Evolutionary conservation across 1,140 invertebrate species (phyloP).

Genomic region (Chionoecetes opilio): DNA sequence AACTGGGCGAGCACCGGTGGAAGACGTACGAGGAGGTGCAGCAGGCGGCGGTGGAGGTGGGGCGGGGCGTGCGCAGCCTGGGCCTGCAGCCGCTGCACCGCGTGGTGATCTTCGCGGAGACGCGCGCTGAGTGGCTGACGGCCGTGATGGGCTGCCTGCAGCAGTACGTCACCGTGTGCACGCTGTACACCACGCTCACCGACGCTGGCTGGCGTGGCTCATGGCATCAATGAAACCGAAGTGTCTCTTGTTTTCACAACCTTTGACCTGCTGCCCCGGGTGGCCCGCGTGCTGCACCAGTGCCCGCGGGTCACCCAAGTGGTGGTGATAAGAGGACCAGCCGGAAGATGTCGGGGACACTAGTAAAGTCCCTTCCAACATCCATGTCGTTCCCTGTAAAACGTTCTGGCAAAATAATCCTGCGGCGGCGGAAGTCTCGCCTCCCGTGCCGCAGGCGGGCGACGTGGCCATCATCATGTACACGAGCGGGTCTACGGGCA

Average conservation of each 20-base stretch:
- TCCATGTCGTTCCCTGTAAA: slow-evolving; percentile 88
- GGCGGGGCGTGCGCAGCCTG: slow-evolving; percentile 82
- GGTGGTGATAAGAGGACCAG: slow-evolving; percentile 81
- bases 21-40: slow-evolving; percentile 85
- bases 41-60: slow-evolving; percentile 84
- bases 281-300: slow-evolving; percentile 69
- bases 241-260: slow-evolving; percentile 83
- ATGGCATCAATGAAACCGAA: slow-evolving; percentile 86
- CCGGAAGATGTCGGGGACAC: slow-evolving; percentile 72
- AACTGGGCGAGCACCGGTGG: slow-evolving; percentile 86
- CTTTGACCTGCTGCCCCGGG: slow-evolving; percentile 74
- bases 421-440: slow-evolving; percentile 52
- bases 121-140: slow-evolving; percentile 87
- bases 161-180: slow-evolving; percentile 84
- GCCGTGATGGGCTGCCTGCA: slow-evolving; percentile 85
- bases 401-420: slow-evolving; percentile 84
- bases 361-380: slow-evolving; percentile 85
- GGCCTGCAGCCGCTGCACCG: slow-evolving; percentile 84
- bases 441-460: slow-evolving; percentile 85
- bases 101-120: slow-evolving; percentile 87
- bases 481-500: slow-evolving; percentile 85
- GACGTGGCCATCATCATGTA: slow-evolving; percentile 86
- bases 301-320: slow-evolving; percentile 74
- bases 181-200: slow-evolving; percentile 87
- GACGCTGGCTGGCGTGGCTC: slow-evolving; percentile 86